Evolutionary conservation across 1,140 invertebrate species (phyloP).

Genomic region (Whitmania pigra): DNA sequence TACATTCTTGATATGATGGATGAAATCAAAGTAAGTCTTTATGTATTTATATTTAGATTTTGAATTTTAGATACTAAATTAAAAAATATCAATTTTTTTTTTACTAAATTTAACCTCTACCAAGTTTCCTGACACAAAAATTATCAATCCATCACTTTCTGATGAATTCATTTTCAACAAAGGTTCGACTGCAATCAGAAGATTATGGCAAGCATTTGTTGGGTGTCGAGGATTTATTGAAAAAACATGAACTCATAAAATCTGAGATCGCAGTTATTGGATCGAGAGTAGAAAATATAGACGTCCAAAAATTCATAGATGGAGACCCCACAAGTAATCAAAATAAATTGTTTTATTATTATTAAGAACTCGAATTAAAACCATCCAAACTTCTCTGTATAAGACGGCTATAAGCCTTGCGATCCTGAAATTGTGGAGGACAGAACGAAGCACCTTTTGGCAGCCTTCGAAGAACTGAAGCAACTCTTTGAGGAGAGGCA

Average conservation of each 20-base stretch:
- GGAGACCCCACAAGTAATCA: conserved; percentile 3
- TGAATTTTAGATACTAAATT: too few species aligned
- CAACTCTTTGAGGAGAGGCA: conserved; percentile 84
- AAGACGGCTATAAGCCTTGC: conserved; percentile 71
- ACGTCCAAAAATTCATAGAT: conserved; percentile 52
- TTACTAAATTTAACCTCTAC: neutral
- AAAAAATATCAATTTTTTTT: neutral
- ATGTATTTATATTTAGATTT: conserved; percentile 34
- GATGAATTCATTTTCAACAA: too few species aligned
- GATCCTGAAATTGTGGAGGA: conserved; percentile 88
- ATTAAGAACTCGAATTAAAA: neutral
- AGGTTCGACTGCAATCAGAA: conserved; percentile 64
- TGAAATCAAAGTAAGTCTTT: conserved; percentile 52
- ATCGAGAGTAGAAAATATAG: conserved; percentile 87
- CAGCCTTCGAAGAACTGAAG: conserved; percentile 82
- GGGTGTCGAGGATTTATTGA: conserved; percentile 94
- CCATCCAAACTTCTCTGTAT: neutral
- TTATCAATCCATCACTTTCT: too few species aligned
- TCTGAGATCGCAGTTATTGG: conserved; percentile 95
- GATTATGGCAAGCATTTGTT: conserved; percentile 98
- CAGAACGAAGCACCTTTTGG: conserved; percentile 69
- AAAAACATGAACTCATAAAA: conserved; percentile 92
- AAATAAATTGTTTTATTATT: neutral
- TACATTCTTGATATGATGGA: conserved; percentile 86
- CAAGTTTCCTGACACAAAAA: too few species aligned